Evolutionary conservation across 2,113 vertebrate species (phyloP).

Genomic region (Semnornis frantzii): DNA sequence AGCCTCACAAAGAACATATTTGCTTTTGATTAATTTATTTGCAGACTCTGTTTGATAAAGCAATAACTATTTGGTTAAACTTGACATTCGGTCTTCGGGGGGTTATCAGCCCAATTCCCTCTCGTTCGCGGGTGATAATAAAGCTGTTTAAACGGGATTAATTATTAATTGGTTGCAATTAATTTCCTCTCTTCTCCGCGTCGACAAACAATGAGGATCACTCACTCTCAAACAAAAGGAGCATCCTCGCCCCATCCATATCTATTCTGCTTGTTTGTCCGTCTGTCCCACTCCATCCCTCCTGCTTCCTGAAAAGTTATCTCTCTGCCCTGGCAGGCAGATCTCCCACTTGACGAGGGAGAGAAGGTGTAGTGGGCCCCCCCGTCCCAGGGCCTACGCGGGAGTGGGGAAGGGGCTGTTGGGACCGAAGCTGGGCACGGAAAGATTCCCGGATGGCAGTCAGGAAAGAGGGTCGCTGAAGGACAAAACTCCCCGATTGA

Average conservation of each 20-base stretch:
- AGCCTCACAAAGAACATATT: conserved; percentile 86
- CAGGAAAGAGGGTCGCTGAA: not conserved
- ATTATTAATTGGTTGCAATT: conserved; percentile 91
- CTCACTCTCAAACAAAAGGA: conserved; percentile 73
- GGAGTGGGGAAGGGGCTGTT: not conserved
- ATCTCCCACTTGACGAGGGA: not conserved
- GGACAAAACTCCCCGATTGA: not conserved
- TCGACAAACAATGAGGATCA: conserved; percentile 59
- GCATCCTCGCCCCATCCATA: not conserved
- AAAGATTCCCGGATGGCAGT: not conserved
- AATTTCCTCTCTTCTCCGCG: conserved; percentile 76
- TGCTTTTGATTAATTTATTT: conserved; percentile 98
- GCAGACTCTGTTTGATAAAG: conserved; percentile 95
- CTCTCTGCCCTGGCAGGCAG: not conserved
- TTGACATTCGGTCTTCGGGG: conserved; percentile 87
- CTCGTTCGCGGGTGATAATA: conserved; percentile 77
- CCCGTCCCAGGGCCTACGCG: not conserved
- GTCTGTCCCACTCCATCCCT: not conserved
- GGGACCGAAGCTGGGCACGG: not conserved
- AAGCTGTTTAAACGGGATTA: conserved; percentile 84
- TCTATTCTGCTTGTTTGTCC: not conserved
- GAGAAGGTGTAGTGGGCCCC: no score
- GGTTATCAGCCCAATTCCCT: conserved; percentile 85
- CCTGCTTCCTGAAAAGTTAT: not conserved
- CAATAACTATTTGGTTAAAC: conserved; percentile 93